Evolutionary conservation across 2,888 invertebrate species (phyloP).

Genomic region (Agrypnus murinus): DNA sequence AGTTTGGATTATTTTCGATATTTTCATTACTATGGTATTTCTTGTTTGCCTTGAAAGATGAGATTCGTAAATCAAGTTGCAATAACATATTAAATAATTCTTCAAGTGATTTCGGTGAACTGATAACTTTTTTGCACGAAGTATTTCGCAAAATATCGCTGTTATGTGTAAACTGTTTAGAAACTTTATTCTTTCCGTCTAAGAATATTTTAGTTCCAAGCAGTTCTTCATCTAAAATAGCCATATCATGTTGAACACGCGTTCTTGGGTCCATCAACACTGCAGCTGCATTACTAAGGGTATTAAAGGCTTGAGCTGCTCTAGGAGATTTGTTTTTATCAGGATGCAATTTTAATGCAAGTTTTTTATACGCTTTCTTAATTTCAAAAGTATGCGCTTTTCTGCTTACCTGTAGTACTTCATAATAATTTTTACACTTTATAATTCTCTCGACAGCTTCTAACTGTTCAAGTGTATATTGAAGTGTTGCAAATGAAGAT

Average conservation of each 20-base stretch:
- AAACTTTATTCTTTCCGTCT: too few species aligned
- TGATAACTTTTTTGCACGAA: too few species aligned
- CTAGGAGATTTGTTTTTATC: constrained; percentile 99
- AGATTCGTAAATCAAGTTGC: too few species aligned
- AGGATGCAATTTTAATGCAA: constrained; percentile 94
- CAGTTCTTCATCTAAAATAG: constrained; percentile 85
- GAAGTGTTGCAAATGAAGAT: constrained; percentile 71
- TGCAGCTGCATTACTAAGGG: constrained; percentile 93
- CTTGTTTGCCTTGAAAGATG: too few species aligned
- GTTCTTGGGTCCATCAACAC: constrained; percentile 94
- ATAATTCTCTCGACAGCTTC: constrained; percentile 80
- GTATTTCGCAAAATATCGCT: too few species aligned
- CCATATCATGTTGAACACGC: constrained; percentile 93
- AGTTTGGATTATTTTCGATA: too few species aligned
- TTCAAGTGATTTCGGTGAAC: too few species aligned
- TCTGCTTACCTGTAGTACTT: constrained; percentile 90
- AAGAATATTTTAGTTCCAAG: constrained; percentile 63
- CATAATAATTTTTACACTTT: constrained; percentile 96
- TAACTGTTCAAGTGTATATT: constrained; percentile 85
- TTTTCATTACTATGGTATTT: too few species aligned
- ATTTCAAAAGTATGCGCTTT: constrained; percentile 92
- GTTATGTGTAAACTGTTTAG: too few species aligned
- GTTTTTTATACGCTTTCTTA: constrained; percentile 93
- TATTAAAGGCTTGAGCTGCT: constrained; percentile 97
- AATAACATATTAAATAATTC: too few species aligned